phyloP scores from a whole-genome alignment of 2,888 invertebrate species.

The Girardia tigrina region DNA sequence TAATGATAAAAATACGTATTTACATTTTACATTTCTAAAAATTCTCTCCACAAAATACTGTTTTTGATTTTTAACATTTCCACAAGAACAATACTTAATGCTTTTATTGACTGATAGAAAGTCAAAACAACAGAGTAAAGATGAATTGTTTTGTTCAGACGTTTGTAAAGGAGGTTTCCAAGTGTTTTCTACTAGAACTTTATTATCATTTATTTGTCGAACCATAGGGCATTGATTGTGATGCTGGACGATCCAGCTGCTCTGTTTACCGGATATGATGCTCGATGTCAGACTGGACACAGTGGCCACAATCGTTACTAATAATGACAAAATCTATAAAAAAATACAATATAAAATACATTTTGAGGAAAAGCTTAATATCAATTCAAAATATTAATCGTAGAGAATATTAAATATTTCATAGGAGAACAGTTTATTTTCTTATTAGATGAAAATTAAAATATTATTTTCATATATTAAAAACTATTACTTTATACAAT shows the following conservation, averaged over 20 bases:
- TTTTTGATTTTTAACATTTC: neutral
- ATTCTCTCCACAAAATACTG: neutral
- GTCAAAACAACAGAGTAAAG: neutral
- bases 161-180: too few relatives aligned
- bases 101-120: neutral
- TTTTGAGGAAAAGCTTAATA: too few relatives aligned
- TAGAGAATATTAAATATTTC: too few relatives aligned
- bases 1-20: neutral
- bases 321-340: too few relatives aligned
- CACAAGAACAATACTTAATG: neutral
- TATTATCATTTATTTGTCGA: neutral
- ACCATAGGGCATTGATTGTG: neutral
- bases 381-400: too few relatives aligned
- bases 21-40: neutral
- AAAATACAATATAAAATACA: too few relatives aligned
- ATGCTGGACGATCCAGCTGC: neutral
- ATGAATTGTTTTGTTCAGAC: neutral
- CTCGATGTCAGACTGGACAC: neutral
- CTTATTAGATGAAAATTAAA: too few relatives aligned
- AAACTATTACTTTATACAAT: too few relatives aligned
- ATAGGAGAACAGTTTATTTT: too few relatives aligned
- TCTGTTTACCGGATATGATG: neutral
- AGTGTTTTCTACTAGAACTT: too few relatives aligned
- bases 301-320: too few relatives aligned
- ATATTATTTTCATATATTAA: too few relatives aligned